phyloP scores from a whole-genome alignment of 35 echinoderm and acorn worm genomes.

The Apostichopus californicus region DNA sequence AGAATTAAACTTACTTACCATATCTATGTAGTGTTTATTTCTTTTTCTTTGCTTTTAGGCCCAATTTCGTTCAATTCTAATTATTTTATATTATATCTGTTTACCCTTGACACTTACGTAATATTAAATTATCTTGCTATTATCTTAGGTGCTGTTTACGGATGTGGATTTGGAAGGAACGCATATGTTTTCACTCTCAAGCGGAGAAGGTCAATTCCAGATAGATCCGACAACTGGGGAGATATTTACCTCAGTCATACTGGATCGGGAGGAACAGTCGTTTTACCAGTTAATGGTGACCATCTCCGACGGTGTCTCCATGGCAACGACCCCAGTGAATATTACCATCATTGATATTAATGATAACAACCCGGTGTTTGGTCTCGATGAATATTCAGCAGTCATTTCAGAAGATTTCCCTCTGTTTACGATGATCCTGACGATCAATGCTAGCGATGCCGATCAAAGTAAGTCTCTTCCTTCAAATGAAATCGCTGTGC shows the following conservation, averaged over 20 bases:
- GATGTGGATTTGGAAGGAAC: conserved; percentile 60
- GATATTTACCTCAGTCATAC: conserved; percentile 51
- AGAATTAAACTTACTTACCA: too few species aligned
- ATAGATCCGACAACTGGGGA: conserved; percentile 55
- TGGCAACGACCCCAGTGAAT: not conserved
- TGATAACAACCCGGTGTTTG: conserved; percentile 75
- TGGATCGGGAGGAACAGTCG: conserved; percentile 34
- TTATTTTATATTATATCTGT: too few species aligned
- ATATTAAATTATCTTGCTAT: not conserved
- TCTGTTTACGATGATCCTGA: conserved; percentile 17
- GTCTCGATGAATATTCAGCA: not conserved
- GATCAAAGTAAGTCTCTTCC: conserved; percentile 48
- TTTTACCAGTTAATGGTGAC: conserved; percentile 8
- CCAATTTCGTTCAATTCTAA: too few species aligned
- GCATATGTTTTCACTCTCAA: conserved; percentile 49
- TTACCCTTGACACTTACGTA: too few species aligned
- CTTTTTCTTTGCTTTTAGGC: too few species aligned
- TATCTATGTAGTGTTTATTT: too few species aligned
- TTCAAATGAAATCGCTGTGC: not conserved
- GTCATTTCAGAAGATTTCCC: conserved; percentile 49
- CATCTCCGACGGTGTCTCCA: conserved; percentile 52
- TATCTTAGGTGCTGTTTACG: conserved; percentile 51
- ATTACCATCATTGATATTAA: conserved; percentile 63
- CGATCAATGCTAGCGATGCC: conserved; percentile 45
- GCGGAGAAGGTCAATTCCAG: conserved; percentile 32